Evolutionary conservation across 2,113 vertebrate species (phyloP).

Genomic region (Phalacrocorax brasilianus): DNA sequence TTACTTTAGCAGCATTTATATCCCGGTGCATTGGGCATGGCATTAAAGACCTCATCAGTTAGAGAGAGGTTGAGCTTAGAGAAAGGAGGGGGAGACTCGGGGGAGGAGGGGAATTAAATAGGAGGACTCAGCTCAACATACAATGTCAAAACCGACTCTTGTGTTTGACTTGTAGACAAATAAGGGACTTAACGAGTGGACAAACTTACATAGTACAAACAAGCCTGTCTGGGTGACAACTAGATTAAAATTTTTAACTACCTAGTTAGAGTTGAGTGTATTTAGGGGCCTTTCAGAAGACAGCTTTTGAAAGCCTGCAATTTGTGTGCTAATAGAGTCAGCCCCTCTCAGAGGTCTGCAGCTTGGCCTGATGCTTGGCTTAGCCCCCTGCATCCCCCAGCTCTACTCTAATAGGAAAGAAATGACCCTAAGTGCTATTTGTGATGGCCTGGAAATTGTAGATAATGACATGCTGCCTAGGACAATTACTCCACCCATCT

Average conservation of each 20-base stretch:
- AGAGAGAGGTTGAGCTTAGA: background rate
- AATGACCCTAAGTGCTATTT: slow-evolving; percentile 58
- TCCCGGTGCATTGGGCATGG: background rate
- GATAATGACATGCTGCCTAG: slow-evolving; percentile 61
- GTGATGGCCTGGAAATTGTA: slow-evolving; percentile 62
- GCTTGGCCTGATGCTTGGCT: slow-evolving; percentile 14
- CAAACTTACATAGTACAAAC: background rate
- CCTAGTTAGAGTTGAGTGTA: background rate
- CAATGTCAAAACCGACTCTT: background rate
- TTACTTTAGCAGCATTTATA: background rate
- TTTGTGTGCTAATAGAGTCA: slow-evolving; percentile 67
- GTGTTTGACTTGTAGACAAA: background rate
- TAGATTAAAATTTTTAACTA: slow-evolving; percentile 57
- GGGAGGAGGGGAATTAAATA: background rate
- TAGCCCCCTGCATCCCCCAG: background rate
- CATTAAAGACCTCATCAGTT: background rate
- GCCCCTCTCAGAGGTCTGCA: slow-evolving; percentile 50
- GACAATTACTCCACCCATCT: slow-evolving; percentile 24
- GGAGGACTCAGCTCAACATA: background rate
- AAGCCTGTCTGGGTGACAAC: slow-evolving; percentile 56
- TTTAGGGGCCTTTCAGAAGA: slow-evolving; percentile 48
- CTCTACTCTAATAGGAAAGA: slow-evolving; percentile 34
- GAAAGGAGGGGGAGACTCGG: background rate
- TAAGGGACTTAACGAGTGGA: background rate
- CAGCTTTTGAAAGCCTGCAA: slow-evolving; percentile 65